A percentile compares a stretch with the other conserved stretches of the same genome.
Conservation (phyloP, 92 coral and sea anemone genomes). For the Paragorgia papillata region DNA sequence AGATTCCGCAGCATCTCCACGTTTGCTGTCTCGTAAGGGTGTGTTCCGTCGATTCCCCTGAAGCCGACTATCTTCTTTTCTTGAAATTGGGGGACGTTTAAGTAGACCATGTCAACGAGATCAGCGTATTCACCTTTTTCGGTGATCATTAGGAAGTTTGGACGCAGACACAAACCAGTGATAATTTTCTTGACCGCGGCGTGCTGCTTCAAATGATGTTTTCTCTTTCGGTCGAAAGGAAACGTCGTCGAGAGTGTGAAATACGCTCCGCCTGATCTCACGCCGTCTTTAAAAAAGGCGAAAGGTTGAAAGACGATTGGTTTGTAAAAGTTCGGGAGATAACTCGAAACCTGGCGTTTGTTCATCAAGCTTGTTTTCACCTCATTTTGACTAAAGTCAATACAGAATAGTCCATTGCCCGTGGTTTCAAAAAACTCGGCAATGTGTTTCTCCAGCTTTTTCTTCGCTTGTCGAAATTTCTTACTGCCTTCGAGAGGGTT, state of each 20-base stretch:
- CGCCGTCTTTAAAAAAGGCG: neutral
- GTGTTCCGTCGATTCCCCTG: constrained; percentile 9
- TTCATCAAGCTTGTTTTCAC: constrained; percentile 8
- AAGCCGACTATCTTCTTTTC: constrained; percentile 5
- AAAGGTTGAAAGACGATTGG: constrained; percentile 27
- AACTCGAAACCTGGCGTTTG: constrained; percentile 7
- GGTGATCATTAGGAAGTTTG: neutral
- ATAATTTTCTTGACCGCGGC: constrained; percentile 1
- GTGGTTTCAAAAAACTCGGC: neutral
- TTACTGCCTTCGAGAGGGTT: constrained; percentile 5
- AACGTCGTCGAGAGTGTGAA: neutral
- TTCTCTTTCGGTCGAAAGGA: neutral
- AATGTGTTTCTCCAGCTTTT: neutral
- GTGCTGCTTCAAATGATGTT: neutral
- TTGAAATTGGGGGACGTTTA: neutral
- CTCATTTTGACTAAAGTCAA: neutral
- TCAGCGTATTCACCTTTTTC: neutral
- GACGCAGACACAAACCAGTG: constrained; percentile 26
- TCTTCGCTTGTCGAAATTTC: neutral
- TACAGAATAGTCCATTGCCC: neutral
- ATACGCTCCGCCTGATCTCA: constrained; percentile 21
- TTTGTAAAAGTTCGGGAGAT: neutral
- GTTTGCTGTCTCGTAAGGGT: constrained; percentile 17
- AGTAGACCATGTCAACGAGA: neutral
- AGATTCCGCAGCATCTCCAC: constrained; percentile 15